Base-by-base conservation (phyloP, 2,113 vertebrate species). In the Vulpes vulpes region DNA sequence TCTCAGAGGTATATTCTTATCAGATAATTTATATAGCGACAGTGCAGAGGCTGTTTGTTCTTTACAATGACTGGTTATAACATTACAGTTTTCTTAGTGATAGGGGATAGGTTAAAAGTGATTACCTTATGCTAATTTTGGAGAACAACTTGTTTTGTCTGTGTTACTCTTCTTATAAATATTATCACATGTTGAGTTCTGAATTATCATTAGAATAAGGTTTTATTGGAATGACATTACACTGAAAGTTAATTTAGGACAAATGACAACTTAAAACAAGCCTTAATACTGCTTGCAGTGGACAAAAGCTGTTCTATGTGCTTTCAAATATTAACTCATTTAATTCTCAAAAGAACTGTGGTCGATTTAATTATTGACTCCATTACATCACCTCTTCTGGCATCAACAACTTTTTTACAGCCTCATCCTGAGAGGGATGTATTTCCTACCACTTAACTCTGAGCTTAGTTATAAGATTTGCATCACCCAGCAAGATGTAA, bases 171-270 rank as follows among this genome's bases (percentile, higher is more conserved):
- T 86, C 35, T 71, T 92, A 65, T 57, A 62, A 49, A 92, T 22
- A 59, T 64, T 38, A 62, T 5, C 16, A 14, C 10, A 78, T 17
- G 4, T 9, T 89, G 15, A 49, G 17, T 82, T 90, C 60, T 76
- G 43, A 82, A 86, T 92, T 93, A 73, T 55, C 30, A 35, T 17
- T 4, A 5, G 23, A 60, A 62, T 69, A 60, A 92, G 30, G 32
- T 93, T 94, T 90, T 96, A 78, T 11, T 83, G 15, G 43, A 82
- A 76, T 76, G 27, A 78, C 4, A 38, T 62, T 82, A 96, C 49
- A 51, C 5, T 78, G 55, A 53, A 84, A 84, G n/a, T 59, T 74
- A 49, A 23, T 67, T 80, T 80, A 32, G 20, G 17, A 80, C 55
- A 17, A 89, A 79, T 53, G 55, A 12, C 25, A 95, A 92, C 86